Conservation (phyloP, 2,113 vertebrate genomes). For the Malurus cyaneus region DNA sequence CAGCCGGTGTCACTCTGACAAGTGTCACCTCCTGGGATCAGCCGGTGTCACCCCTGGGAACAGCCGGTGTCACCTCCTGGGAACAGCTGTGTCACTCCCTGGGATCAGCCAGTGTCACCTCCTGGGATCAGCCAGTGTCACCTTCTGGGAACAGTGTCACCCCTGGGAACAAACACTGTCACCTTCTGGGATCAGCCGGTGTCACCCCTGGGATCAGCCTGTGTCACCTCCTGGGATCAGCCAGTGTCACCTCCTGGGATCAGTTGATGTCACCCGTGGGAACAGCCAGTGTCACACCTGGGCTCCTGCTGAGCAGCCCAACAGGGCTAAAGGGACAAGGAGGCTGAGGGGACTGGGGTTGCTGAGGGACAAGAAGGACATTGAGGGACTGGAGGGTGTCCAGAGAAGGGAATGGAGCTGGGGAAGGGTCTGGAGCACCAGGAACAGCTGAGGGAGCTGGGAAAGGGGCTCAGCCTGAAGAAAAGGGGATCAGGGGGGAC, state of each 20-base stretch:
- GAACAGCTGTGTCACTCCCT: too few relatives aligned
- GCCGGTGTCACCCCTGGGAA: background rate
- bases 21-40: too few relatives aligned
- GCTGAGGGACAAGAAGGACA: background rate
- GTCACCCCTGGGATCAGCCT: too few relatives aligned
- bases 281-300: background rate
- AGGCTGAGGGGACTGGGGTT: background rate
- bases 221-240: fast-evolving
- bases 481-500: background rate
- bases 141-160: too few relatives aligned
- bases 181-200: too few relatives aligned
- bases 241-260: background rate
- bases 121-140: too few relatives aligned
- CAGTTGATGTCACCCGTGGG: too few relatives aligned
- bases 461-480: background rate
- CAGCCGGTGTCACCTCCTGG: too few relatives aligned
- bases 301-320: fast-evolving
- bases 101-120: too few relatives aligned
- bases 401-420: background rate
- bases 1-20: too few relatives aligned
- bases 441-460: background rate
- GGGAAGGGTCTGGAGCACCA: background rate
- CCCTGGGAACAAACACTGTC: too few relatives aligned
- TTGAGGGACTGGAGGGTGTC: fast-evolving
- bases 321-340: fast-evolving